A percentile compares a stretch with the other conserved stretches of the same genome.
phyloP scores from a whole-genome alignment of 2,888 invertebrate species.

The Venusia cambrica region DNA sequence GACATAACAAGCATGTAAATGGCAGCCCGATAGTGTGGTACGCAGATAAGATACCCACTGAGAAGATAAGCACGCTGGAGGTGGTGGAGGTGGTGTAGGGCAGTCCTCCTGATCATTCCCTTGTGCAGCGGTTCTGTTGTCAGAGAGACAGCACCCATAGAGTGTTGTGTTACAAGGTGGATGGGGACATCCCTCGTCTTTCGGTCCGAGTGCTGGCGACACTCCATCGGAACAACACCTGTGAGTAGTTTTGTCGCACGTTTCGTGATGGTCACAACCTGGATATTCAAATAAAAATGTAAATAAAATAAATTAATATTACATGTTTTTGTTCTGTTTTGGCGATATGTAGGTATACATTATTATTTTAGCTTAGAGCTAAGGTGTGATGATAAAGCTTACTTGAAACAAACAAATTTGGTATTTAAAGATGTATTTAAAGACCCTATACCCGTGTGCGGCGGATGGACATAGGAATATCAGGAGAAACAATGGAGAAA shows the following conservation, averaged over 20 bases:
- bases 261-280: constrained; percentile 85
- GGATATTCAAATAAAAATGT: too few relatives aligned
- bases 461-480: too few relatives aligned
- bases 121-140: constrained; percentile 87
- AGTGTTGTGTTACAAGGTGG: constrained; percentile 87
- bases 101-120: constrained; percentile 94
- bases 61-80: constrained; percentile 78
- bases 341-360: too few relatives aligned
- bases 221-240: constrained; percentile 93
- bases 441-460: too few relatives aligned
- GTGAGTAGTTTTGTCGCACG: constrained; percentile 87
- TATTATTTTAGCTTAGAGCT: too few relatives aligned
- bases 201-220: constrained; percentile 86
- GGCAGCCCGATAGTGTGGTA: neutral
- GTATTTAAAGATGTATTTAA: too few relatives aligned
- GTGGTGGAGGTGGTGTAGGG: constrained; percentile 83
- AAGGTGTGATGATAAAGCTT: too few relatives aligned
- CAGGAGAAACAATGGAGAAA: too few relatives aligned
- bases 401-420: too few relatives aligned
- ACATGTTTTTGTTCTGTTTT: too few relatives aligned
- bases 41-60: constrained; percentile 51
- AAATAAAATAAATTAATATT: too few relatives aligned
- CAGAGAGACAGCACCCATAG: constrained; percentile 91
- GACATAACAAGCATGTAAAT: too few relatives aligned
- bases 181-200: constrained; percentile 88